Conservation (phyloP, 2,888 invertebrate genomes). For the Drepanosiphum platanoidis region DNA sequence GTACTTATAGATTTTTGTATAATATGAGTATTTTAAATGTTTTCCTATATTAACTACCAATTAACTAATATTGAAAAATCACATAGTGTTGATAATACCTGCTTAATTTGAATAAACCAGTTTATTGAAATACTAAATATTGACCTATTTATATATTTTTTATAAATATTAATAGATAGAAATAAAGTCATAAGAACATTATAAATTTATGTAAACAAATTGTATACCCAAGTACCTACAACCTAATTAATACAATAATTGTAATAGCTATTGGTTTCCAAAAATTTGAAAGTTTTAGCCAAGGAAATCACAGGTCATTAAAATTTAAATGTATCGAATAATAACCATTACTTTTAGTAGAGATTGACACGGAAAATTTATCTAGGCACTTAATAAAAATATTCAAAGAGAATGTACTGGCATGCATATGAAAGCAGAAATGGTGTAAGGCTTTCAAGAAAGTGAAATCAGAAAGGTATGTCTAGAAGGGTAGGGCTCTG, state of each 20-base stretch:
- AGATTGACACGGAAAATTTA: slow-evolving; percentile 28
- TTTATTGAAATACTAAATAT: not conserved
- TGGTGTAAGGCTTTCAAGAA: slow-evolving; percentile 54
- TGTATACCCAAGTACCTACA: not conserved
- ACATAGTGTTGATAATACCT: not conserved
- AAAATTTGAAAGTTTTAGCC: not conserved
- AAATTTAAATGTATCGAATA: slow-evolving; percentile 8
- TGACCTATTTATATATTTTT: no score
- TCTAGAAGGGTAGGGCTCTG: slow-evolving; percentile 56
- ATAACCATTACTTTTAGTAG: slow-evolving; percentile 24
- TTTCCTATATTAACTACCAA: not conserved
- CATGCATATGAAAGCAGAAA: slow-evolving; percentile 52
- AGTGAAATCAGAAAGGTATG: slow-evolving; percentile 58
- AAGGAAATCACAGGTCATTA: not conserved
- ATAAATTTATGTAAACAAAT: not conserved
- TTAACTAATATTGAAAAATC: not conserved
- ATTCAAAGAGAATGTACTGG: slow-evolving; percentile 56
- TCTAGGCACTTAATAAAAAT: slow-evolving; percentile 17
- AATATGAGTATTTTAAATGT: no score
- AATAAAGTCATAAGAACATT: not conserved
- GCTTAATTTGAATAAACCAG: not conserved
- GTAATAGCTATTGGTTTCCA: not conserved
- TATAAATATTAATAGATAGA: no score
- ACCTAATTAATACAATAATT: not conserved
- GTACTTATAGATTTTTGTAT: no score